Evolutionary conservation across 2,888 invertebrate species (phyloP).

Genomic region (Eristalinus sepulchralis): DNA sequence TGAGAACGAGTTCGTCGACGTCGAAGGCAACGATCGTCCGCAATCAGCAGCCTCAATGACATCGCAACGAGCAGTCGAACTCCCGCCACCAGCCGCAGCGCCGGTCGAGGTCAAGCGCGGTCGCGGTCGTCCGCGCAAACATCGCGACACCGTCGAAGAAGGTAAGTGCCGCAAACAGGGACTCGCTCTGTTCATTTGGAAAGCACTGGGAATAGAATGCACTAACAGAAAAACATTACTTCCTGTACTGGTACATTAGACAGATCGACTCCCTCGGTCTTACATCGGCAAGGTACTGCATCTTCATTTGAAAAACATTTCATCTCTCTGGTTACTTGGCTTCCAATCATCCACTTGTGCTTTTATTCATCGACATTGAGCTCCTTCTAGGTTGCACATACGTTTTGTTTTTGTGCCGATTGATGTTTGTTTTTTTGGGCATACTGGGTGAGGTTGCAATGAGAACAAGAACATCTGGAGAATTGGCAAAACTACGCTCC

Average conservation of each 20-base stretch:
- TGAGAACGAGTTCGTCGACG: constrained; percentile 86
- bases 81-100: constrained; percentile 74
- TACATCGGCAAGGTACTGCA: constrained; percentile 15
- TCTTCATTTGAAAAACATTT: constrained; percentile 12
- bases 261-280: neutral
- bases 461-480: too few relatives aligned
- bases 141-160: constrained; percentile 79
- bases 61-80: constrained; percentile 67
- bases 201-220: constrained; percentile 45
- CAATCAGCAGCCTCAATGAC: constrained; percentile 77
- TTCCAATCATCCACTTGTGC: constrained; percentile 4
- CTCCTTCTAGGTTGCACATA: neutral
- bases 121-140: constrained; percentile 80
- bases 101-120: constrained; percentile 80
- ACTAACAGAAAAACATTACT: constrained; percentile 49
- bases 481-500: too few relatives aligned
- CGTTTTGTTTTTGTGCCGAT: neutral
- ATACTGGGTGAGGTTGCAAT: too few relatives aligned
- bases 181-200: constrained; percentile 36
- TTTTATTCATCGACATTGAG: constrained; percentile 36
- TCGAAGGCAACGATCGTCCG: constrained; percentile 83
- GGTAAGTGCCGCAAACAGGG: constrained; percentile 74
- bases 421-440: neutral
- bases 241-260: neutral
- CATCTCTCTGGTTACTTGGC: constrained; percentile 14